Base-by-base conservation (phyloP, 2,797 vertebrate species). In the Danio jaintianensis region DNA sequence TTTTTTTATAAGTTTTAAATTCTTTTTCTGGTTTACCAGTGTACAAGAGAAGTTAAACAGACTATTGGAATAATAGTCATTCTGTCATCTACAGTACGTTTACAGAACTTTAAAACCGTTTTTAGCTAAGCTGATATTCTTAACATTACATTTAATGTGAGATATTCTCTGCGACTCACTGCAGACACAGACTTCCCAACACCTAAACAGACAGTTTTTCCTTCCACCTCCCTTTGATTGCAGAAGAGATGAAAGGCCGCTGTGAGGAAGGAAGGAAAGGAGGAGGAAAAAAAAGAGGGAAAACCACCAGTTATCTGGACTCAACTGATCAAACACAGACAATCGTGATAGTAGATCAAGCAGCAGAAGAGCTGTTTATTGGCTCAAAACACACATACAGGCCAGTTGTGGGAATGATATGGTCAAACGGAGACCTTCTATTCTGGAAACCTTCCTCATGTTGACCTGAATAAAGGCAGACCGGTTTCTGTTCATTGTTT, bases 401-500 rank as follows among this genome's bases (percentile, higher is more conserved):
- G 4, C 68, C 15, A 18, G 20, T 47, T 13, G 15, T 67, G 62
- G 73, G 61, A 36, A 53, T 6, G 3, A 15, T 76, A 48, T 55
- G 38, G 66, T 48, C 58, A 74, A 64, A 29, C 36, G 45, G 7
- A 63, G 9, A 56, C 2, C 13, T 47, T 55, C 18, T 18, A 18
- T 56, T 55, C 29, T 61, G 53, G 40, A 63, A 79, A 62, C 48
- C 71, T 66, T 75, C 13, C 15, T 20, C 70, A 70, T 62, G 36
- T 78, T 73, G 48, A 67, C 67, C 45, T 56, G 66, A 50, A 78
- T 68, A 73, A 12, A 18, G 50, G 22, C 22, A 4, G 48, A 69
- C 63, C 0, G 16, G 11, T 68, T 40, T 75, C 48, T 47, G 36
- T 63, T 12, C n/a, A n/a, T n/a, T 61, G 40, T 13, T 48, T 36